Evolutionary conservation across 1,140 invertebrate genomes (phyloP), one percentile per base, ranked within the genome.

Genomic region (Diabrotica virgifera): DNA sequence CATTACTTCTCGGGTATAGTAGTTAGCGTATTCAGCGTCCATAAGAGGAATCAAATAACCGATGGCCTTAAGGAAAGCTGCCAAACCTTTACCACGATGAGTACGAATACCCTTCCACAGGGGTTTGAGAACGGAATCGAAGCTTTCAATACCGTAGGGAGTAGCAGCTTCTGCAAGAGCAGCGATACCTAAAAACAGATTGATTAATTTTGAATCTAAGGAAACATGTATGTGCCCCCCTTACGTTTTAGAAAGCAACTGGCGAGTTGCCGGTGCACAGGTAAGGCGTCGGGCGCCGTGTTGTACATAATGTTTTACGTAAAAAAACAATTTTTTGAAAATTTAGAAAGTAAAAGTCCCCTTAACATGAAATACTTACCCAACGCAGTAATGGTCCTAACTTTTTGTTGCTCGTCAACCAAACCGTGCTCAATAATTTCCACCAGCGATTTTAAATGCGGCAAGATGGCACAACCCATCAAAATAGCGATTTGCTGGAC

Each of bases 1-100:
- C 98, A 99, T 99, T 74, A 99, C 97, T 90, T 99, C 97, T 69
- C 96, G 87, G 11, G 97, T 99, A 79, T 99, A 99, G 80, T 99
- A 99, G 80, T 98, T 99, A 2, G 97, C 97, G 77, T 99, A 99
- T 81, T 99, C 98, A 59, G 97, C 97, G 77, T 99, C 97, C 98
- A 99, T 99, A 56, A 99, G 85, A 0, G 98, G 98, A 69, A 99
- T 99, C 11, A 99, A 83, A 79, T 99, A 99, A 70, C 98, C 98
- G 82, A 99, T 99, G 63, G 98, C 98, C 76, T 99, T 99, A 14
- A 99, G 82, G 80, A 99, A 99, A 11, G 98, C 98, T 74, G 98
- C 98, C 59, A 99, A 84, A 83, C 97, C 97, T 82, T 99, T 99
- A 70, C 97, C 97, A 78, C 97, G 86, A 81, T 99, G 97, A 8